Base-by-base conservation (phyloP, 2,888 invertebrate genomes). In the Tetragonisca angustula region DNA sequence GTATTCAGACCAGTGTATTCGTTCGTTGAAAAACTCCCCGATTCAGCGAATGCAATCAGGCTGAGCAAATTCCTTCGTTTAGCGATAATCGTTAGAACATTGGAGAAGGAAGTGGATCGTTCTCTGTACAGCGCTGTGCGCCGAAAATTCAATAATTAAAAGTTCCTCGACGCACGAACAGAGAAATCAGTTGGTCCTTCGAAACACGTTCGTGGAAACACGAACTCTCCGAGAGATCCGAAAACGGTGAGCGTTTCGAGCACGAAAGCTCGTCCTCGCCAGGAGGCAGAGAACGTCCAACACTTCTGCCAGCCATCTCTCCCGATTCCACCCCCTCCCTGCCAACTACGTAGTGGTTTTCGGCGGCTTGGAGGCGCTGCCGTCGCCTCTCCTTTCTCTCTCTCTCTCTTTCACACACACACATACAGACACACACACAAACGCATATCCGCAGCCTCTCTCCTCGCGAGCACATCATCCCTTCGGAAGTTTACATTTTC, bases 351-450 rank as follows among this genome's bases (percentile, higher is more conserved):
- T 84, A 84, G 74, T 76, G 79, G 87, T 89, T 89, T 89, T 87
- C 88, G 89, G 88, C 87, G 87, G 84, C 90, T 85, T 88, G 85
- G 87, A 92, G 92, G 95, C 95, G 95, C 95, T 94, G 94, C 93
- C 94, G 94, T 94, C 94, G 94, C 93, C 94, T 93, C 93, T 87
- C 93, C 93, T 82, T 85, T 70, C 76, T n/a, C 56, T 2, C 2
- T n/a, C 67, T 82, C 85, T 70, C 76, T n/a, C 56, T 2, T 4
- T n/a, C 67, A 1, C 9, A 1, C 43, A 11, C 43, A 43, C 11
- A 43, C 43, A 9, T 9, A 9, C 9, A 43, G 9, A 43, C 43
- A 43, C 43, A 43, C 43, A 43, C 43, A 43, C 43, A 43, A 76
- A 79, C 83, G 67, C 73, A 43, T 61, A 78, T 79, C 36, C 76